Base-by-base conservation (phyloP, 2,113 vertebrate species). In the Trachemys scripta region DNA sequence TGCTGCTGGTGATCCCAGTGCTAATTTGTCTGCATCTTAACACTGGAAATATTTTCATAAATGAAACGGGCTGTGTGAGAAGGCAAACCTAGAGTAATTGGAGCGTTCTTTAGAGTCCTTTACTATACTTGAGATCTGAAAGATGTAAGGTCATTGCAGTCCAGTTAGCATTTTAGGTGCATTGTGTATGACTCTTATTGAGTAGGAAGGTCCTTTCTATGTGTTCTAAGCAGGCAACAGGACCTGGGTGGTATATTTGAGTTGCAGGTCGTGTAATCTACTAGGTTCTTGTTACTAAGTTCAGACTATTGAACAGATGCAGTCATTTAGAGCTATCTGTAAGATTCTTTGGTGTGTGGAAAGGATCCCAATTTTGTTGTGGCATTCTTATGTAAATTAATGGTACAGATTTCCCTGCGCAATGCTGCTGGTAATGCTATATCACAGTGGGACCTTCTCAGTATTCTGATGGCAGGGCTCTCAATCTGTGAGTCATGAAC, bases 1-100 rank as follows among this genome's bases (percentile, higher is more conserved):
- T 88, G 96, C 96, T 93, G 85, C 11, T 88, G 83, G 56, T 85
- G 83, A 86, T 96, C 83, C 79, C 92, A 50, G 50, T 82, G 81
- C 85, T 92, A 65, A 80, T 93, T 92, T 93, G 83, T 88, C 94
- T 90, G 53, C 81, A 4, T 19, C 84, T 91, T 96, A 10, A 84
- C 88, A 13, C 81, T 95, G 92, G 89, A 90, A 90, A 35, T 88
- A 50, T 79, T 75, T 65, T 85, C 2, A 2, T 80, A 80, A 90
- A 87, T 1, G 2, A 81, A 85, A 19, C 16, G 57, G 89, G 50
- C 81, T 90, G 54, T 78, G 65, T 0, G 3, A 86, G 82, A 79
- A 88, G 75, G 83, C 75, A 24, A 76, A 81, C 78, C 65, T 53
- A 5, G 35, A 89, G 85, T 93, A 90, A 84, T 38, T 81, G 87